Percentiles rank a stretch among this genome's conserved stretches.
These are phyloP conservation scores for Scotopteryx bipunctaria DNA, from an alignment of 2,888 invertebrate species.

Conservation along the genomic window DNA sequence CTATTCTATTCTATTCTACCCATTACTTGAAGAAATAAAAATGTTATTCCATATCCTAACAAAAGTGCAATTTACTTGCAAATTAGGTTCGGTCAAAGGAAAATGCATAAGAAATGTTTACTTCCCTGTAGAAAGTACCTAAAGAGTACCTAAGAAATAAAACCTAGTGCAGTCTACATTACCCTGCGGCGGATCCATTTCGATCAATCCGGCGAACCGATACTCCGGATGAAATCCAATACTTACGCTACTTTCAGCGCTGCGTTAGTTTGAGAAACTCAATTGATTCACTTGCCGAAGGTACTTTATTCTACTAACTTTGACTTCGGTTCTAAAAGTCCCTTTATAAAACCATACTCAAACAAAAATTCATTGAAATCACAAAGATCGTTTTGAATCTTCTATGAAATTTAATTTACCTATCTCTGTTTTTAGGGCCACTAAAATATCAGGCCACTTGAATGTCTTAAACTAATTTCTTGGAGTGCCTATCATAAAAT, in stretches of 20 bases:
- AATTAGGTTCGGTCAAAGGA: too few species aligned
- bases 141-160: conserved; percentile 2
- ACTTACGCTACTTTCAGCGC: conserved; percentile 13
- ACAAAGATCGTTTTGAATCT: not conserved
- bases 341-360: not conserved
- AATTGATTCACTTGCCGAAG: conserved; percentile 14
- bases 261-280: conserved; percentile 11
- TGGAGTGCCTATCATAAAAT: too few species aligned
- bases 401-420: too few species aligned
- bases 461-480: too few species aligned
- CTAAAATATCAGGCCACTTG: too few species aligned
- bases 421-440: too few species aligned
- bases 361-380: not conserved
- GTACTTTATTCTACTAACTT: not conserved
- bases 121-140: not conserved
- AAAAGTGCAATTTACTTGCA: too few species aligned
- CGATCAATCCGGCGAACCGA: conserved; percentile 15
- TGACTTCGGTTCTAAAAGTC: not conserved
- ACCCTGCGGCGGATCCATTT: conserved; percentile 17
- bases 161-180: conserved; percentile 3
- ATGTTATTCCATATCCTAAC: too few species aligned
- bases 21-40: too few species aligned
- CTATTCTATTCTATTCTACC: too few species aligned
- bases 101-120: too few species aligned
- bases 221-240: conserved; percentile 20